Base-by-base conservation (phyloP, 2,888 invertebrate species). In the Autographa pulchrina region DNA sequence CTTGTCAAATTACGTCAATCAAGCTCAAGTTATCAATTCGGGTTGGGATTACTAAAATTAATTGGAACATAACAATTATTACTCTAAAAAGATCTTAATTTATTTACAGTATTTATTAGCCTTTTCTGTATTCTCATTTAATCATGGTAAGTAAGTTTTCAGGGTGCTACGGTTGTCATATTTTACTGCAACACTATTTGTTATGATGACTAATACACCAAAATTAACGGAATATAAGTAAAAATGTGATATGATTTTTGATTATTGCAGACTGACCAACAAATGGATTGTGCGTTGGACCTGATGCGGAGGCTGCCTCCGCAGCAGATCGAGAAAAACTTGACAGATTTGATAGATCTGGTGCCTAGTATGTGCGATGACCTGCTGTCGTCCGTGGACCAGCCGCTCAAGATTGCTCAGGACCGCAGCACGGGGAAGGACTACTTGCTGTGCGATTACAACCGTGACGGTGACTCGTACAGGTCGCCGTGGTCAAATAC, bases 401-500 rank as follows among this genome's bases (percentile, higher is more conserved):
- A 99, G 94, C 99, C 99, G 2, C 96, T 99, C 78, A 99, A 99
- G 96, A 99, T 99, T 87, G 99, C 99, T 74, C 97, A 98, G 92
- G 99, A 99, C 93, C 98, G 98, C 90, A 98, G 98, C 89, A 98
- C 98, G 81, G 99, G 99, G 62, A 99, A 99, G 93, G 99, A 99
- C 93, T 99, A 99, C 93, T 96, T 99, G 73, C 96, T 99, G 31
- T 99, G 99, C 93, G 99, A 99, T 96, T 99, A 99, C 92, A 99
- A 99, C 94, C 97, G 99, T 84, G 99, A 99, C 93, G 99, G 99
- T 31, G 99, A 99, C 95, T 99, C 99, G 0, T 99, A 99, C 94
- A 97, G 98, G 88, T 99, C 99, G 25, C 99, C 99, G 1, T 99
- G 99, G 99, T 99, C 99, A 82, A 99, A 99, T 93, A 98, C 98